Percentiles rank a stretch among this genome's conserved stretches.
Evolutionary conservation across 1,140 invertebrate genomes (phyloP).

Genomic region (Bombus breviceps): DNA sequence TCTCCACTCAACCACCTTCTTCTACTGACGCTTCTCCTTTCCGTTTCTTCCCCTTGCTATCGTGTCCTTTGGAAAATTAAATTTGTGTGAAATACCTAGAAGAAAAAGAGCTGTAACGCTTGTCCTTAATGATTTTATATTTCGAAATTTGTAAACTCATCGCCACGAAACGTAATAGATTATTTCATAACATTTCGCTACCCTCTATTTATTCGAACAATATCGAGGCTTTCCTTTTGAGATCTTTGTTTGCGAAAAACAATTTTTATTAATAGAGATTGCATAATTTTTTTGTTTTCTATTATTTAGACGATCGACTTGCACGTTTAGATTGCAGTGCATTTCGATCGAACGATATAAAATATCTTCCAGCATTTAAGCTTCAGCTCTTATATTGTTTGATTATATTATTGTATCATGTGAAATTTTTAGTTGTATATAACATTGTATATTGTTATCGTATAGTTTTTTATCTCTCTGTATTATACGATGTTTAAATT

Average conservation of each 20-base stretch:
- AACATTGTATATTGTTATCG: no score
- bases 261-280: neutral
- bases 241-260: neutral
- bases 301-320: neutral
- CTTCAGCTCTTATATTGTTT: no score
- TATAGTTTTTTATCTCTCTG: no score
- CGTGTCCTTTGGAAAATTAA: constrained; percentile 41
- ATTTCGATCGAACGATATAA: no score
- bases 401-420: no score
- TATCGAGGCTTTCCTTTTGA: neutral
- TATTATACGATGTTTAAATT: no score
- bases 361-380: no score
- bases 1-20: neutral
- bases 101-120: no score
- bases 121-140: neutral
- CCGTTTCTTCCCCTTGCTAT: neutral
- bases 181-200: neutral
- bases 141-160: neutral
- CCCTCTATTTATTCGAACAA: neutral
- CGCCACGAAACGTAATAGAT: neutral
- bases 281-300: neutral
- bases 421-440: no score
- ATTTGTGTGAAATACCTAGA: constrained; percentile 14
- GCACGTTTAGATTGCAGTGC: no score
- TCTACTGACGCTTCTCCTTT: constrained; percentile 1